phyloP scores from a whole-genome alignment of 1,140 invertebrate species.

The Plectrocnemia conspersa region DNA sequence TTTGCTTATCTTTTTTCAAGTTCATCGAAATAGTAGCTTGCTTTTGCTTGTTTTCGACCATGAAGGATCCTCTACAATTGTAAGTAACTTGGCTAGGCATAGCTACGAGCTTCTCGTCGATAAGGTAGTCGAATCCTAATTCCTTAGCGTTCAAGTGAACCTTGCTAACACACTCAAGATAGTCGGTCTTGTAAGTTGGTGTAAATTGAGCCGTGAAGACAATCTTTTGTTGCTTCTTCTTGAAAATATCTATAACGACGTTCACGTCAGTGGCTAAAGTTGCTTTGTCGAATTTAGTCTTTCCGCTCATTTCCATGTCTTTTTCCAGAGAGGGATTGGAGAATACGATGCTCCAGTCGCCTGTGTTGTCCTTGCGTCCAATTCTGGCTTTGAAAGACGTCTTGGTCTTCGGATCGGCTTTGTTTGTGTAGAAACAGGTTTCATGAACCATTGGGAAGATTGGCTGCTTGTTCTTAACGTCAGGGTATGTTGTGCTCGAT shows the following conservation, averaged over 20 bases:
- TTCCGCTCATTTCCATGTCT: conserved; percentile 52
- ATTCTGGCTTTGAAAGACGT: conserved; percentile 50
- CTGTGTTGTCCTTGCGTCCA: conserved; percentile 47
- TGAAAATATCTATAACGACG: conserved; percentile 59
- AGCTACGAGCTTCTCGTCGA: no score
- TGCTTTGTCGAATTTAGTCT: conserved; percentile 44
- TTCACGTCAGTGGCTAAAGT: conserved; percentile 45
- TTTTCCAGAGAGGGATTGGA: conserved; percentile 62
- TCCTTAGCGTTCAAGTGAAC: conserved; percentile 27
- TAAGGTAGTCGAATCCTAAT: no score
- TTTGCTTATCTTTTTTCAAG: conserved; percentile 2
- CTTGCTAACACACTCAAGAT: no score
- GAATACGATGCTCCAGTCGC: conserved; percentile 57
- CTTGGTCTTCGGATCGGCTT: conserved; percentile 62
- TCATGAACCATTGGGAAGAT: conserved; percentile 44
- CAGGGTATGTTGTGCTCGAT: conserved; percentile 44
- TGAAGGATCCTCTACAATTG: conserved; percentile 43
- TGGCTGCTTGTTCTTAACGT: conserved; percentile 35
- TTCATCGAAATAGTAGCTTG: conserved; percentile 30
- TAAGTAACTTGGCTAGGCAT: no score
- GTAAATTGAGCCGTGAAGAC: conserved; percentile 40
- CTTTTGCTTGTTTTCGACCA: conserved; percentile 43
- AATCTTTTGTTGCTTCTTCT: conserved; percentile 59
- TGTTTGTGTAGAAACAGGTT: conserved; percentile 62
- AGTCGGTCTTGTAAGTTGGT: conserved; percentile 36